Evolutionary conservation across 1,140 invertebrate species (phyloP), one percentile per base, ranked within the genome.

Genomic region (Trachelipus rathkii): DNA sequence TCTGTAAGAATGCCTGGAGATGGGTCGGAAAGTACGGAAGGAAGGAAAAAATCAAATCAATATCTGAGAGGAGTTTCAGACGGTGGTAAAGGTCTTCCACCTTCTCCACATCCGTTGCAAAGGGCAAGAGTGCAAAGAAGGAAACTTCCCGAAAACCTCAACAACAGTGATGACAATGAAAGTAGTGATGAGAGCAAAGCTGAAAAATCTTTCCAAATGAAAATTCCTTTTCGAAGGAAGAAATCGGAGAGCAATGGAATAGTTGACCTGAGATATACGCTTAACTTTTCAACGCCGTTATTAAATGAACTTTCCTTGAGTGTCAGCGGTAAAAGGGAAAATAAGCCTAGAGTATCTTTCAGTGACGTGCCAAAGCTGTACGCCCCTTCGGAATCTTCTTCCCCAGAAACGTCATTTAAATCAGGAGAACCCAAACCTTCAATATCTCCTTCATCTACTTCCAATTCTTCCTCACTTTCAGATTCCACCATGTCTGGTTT

Each of bases 71-170:
- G 19, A 13, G 50, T 46, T 68, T 44, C 71, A 21, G 60, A 71
- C 33, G 50, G 50, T 15, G 50, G 50, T 15, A 60, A 19, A 60
- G 45, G 53, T 9, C 66, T 78, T n/a, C 77, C 77, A 4, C 53
- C 77, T 8, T 78, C 77, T 15, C 77, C 77, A 8, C 77, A 78
- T 15, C 77, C 77, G n/a, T 67, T 78, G 0, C 77, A 78, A 43
- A 72, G 74, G 23, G 75, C 74, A 7, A 68, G 77, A 19, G 44
- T 78, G 24, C 74, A 75, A 15, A 75, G 75, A 68, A 67, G 77
- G 10, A 76, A 44, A 11, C 74, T 74, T 72, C 53, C 75, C 23
- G 75, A 76, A 66, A 43, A n/a, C n/a, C 43, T 33, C 23, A 71
- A 43, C 70, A 44, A 44, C n/a, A 33, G 21, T 1, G 44, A 43